Evolutionary conservation across 2,113 vertebrate species (phyloP).

Genomic region (Lasiurus borealis): DNA sequence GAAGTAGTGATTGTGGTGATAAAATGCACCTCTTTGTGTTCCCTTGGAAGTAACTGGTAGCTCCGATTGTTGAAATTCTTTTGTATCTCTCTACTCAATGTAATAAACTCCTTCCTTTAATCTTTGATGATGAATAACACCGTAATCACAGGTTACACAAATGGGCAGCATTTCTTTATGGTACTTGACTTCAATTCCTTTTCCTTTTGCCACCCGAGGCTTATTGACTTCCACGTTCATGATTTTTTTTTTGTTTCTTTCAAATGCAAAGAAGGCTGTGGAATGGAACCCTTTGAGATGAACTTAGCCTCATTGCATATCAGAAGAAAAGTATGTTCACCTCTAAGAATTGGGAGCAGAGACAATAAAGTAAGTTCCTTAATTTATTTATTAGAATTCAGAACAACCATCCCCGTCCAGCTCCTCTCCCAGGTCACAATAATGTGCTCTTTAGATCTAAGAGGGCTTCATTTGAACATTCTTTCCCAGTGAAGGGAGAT

Average conservation of each 20-base stretch:
- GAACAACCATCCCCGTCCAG: background rate
- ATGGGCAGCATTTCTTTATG: constrained; percentile 71
- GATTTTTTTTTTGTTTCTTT: constrained; percentile 76
- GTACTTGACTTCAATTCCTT: constrained; percentile 62
- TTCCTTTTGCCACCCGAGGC: constrained; percentile 62
- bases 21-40: constrained; percentile 64
- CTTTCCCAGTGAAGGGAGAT: background rate
- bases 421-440: background rate
- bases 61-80: constrained; percentile 45
- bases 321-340: constrained; percentile 64
- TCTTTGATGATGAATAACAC: constrained; percentile 67
- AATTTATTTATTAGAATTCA: constrained; percentile 48
- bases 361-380: constrained; percentile 66
- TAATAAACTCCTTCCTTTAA: constrained; percentile 74
- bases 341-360: constrained; percentile 36
- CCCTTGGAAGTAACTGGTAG: constrained; percentile 39
- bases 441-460: background rate
- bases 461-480: constrained; percentile 28
- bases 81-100: constrained; percentile 37
- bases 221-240: constrained; percentile 59
- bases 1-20: background rate
- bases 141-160: constrained; percentile 64
- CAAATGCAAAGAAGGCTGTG: constrained; percentile 72
- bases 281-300: constrained; percentile 43
- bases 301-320: constrained; percentile 68